Evolutionary conservation across 2,888 invertebrate genomes (phyloP).

Genomic region (Eurois occulta): DNA sequence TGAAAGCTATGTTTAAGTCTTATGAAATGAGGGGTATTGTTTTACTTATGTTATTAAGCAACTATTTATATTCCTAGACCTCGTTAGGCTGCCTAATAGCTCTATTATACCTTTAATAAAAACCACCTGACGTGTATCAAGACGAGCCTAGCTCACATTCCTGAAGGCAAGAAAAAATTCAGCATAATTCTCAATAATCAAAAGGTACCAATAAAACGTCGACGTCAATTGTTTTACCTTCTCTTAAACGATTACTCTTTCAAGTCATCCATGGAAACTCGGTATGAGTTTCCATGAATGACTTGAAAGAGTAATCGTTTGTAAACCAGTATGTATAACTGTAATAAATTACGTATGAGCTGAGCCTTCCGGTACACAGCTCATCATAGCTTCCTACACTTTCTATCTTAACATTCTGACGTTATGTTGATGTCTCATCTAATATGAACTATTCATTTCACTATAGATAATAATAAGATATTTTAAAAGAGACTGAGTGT

Average conservation of each 20-base stretch:
- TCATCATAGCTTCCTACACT: conserved; percentile 57
- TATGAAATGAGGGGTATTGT: too few relatives aligned
- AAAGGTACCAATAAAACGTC: not conserved
- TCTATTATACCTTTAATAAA: not conserved
- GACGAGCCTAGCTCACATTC: too few relatives aligned
- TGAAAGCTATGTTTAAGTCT: too few relatives aligned
- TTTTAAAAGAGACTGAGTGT: conserved; percentile 18
- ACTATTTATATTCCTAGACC: not conserved
- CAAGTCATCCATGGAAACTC: not conserved
- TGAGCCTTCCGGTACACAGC: conserved; percentile 33
- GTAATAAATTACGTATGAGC: conserved; percentile 19
- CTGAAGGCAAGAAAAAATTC: not conserved
- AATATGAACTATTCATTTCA: conserved; percentile 29
- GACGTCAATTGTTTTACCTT: conserved; percentile 12
- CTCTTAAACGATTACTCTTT: not conserved
- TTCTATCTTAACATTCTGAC: conserved; percentile 48
- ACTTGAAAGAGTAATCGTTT: too few relatives aligned
- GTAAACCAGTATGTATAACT: not conserved
- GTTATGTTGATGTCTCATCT: conserved; percentile 2
- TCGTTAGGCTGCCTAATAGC: not conserved
- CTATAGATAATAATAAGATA: conserved; percentile 9
- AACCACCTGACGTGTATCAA: not conserved
- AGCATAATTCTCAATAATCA: not conserved
- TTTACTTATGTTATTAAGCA: not conserved
- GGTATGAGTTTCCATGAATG: too few relatives aligned